These are phyloP conservation scores for Xiphophorus birchmanni DNA, from an alignment of 2,797 vertebrate genomes.

Conservation along the genomic window DNA sequence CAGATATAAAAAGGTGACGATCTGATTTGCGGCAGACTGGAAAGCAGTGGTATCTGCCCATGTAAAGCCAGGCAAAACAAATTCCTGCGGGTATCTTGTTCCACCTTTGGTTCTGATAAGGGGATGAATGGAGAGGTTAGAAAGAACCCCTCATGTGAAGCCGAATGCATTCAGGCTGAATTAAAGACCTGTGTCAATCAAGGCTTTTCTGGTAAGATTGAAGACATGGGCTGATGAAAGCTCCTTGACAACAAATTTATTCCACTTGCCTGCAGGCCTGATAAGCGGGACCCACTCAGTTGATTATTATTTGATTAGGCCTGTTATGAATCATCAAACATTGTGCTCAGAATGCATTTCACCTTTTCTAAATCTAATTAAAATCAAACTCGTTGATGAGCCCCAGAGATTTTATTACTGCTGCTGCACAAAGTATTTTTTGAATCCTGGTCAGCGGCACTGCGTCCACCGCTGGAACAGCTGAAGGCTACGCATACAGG, in stretches of 20 bases:
- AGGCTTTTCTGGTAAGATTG: constrained; percentile 7
- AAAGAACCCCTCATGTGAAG: not conserved
- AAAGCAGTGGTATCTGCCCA: not conserved
- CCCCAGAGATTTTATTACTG: constrained; percentile 13
- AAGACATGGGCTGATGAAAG: constrained; percentile 25
- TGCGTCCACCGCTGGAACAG: constrained; percentile 6
- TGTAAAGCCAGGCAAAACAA: not conserved
- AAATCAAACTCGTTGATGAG: constrained; percentile 37
- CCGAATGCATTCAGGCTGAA: not conserved
- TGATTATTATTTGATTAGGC: constrained; percentile 62
- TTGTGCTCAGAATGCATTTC: constrained; percentile 42
- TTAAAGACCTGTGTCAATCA: not conserved
- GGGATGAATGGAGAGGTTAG: not conserved
- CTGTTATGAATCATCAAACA: constrained; percentile 49
- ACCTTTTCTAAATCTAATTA: constrained; percentile 47
- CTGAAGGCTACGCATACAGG: not conserved
- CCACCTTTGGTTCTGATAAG: constrained; percentile 1
- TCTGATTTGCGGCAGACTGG: not conserved
- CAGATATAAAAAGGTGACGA: no score
- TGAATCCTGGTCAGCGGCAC: not conserved
- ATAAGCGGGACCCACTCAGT: constrained; percentile 42
- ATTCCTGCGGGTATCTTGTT: not conserved
- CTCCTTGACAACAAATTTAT: constrained; percentile 49
- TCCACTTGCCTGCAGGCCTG: constrained; percentile 31
- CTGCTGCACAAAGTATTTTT: not conserved